Conservation (phyloP, 1,140 invertebrate species). For the Delia radicum region DNA sequence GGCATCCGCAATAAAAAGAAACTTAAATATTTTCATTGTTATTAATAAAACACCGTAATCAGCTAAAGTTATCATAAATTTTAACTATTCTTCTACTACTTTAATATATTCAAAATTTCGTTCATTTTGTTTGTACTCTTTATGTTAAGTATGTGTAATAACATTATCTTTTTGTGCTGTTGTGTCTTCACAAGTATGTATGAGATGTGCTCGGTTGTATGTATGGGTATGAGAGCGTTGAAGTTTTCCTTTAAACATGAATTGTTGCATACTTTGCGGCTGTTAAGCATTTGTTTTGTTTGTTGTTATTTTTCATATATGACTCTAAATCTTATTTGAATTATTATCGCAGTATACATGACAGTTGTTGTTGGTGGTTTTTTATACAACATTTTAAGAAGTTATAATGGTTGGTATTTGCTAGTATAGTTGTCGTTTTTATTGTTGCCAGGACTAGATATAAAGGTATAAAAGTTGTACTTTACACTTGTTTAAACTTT, state of each 20-base stretch:
- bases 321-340: constrained; percentile 1
- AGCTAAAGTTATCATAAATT: constrained; percentile 2
- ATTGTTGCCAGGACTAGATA: not conserved
- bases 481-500: not conserved
- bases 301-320: not conserved
- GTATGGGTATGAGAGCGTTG: not conserved
- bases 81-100: not conserved
- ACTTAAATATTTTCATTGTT: not conserved
- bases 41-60: not conserved
- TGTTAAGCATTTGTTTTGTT: not conserved
- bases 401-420: not conserved
- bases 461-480: not conserved
- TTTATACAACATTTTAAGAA: not conserved
- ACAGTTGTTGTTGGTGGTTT: not conserved
- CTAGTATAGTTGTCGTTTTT: not conserved
- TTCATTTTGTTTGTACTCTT: not conserved
- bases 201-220: not conserved
- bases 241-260: not conserved
- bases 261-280: constrained; percentile 1
- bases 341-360: constrained; percentile 1
- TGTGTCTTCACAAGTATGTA: not conserved
- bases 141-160: not conserved
- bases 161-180: not conserved
- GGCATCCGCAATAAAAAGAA: too few relatives aligned
- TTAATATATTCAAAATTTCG: not conserved